Evolutionary conservation across 2,113 vertebrate species (phyloP), one percentile per base, ranked within the genome.

Genomic region (Osmerus eperlanus): DNA sequence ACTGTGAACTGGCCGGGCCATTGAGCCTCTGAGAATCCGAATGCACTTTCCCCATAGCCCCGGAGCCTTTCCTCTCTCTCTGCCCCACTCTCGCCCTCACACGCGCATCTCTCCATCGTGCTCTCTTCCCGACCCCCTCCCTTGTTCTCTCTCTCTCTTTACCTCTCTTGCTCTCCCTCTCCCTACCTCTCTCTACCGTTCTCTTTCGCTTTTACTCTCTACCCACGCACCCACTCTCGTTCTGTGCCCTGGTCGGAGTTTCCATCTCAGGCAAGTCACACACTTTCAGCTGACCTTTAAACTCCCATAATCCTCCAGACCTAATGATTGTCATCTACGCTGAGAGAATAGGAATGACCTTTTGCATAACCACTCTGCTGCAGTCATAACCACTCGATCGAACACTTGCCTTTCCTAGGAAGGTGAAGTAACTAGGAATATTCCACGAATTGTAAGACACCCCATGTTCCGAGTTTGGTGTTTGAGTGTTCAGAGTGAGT

Each of bases 301-400:
- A 75, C 73, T 78, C 74, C 74, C 65, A 78, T 77, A 77, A 83
- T 81, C 77, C 72, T 78, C 65, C 73, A 16, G 29, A 74, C 82
- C 81, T 80, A 87, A 85, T 78, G 78, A 80, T 83, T 84, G 77
- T 81, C 64, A 29, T 47, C 41, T 47, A 47, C 41, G 41, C 41
- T 47, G 74, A 81, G 68, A 82, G 79, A 84, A 80, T 47, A 47
- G 41, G 41, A 56, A 19, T 69, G 47, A 80, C 71, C 83, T 75
- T 81, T 86, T 86, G 82, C 75, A 78, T 84, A 85, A 86, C 80
- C 78, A 70, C 75, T 85, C 83, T 72, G 73, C 83, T 81, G 74
- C 72, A 76, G 80, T 81, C 84, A 76, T 67, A 78, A 83, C 80
- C 84, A 3, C 55, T 75, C 76, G 13, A 23, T 25, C 82, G 76